Evolutionary conservation across 2,797 vertebrate species (phyloP), one percentile per base, ranked within the genome.

Genomic region (Chiroxiphia lanceolata): DNA sequence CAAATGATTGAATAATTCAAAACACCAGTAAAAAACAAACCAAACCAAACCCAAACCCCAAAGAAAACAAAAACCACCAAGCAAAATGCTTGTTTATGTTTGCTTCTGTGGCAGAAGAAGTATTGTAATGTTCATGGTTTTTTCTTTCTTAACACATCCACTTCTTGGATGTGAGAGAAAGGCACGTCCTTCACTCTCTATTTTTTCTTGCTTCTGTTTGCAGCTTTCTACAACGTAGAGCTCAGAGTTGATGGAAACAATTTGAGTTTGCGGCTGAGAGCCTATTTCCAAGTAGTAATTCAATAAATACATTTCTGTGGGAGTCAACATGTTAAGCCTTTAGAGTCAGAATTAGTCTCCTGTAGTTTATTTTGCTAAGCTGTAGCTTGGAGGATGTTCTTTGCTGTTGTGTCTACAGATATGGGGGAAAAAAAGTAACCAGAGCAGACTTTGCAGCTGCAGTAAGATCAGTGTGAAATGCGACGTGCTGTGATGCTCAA

Each of bases 1-100:
- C 64, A 89, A 94, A 82, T 68, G 34, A 51, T 63, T 71, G 79
- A 82, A 27, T 90, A 84, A 94, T 95, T 93, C 60, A 71, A 86
- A 95, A 74, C 64, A 80, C 29, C 44, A 90, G 38, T 84, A 51
- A 83, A 81, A 93, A 86, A 13, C 23, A 90, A 89, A 56, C 15
- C 45, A 53, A 86, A 83, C 3, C 15, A 63, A 94, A 93, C 64
- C 57, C 19, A 44, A 53, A 87, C 34, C 13, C 15, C 48, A 92
- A 90, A 60, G 67, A 36, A 89, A 89, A 79, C 47, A 78, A 81
- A 91, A 93, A 18, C 13, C 23, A 60, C 40, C 40, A 82, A 77
- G 34, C 65, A 84, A 42, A 34, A 53, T 60, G 45, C 40, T 88
- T 86, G 51, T 59, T 91, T 72, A 13, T 61, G 17, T 83, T 94